Evolutionary conservation across 2,797 vertebrate species (phyloP).

Genomic region (Hapalemur alaotrensis): DNA sequence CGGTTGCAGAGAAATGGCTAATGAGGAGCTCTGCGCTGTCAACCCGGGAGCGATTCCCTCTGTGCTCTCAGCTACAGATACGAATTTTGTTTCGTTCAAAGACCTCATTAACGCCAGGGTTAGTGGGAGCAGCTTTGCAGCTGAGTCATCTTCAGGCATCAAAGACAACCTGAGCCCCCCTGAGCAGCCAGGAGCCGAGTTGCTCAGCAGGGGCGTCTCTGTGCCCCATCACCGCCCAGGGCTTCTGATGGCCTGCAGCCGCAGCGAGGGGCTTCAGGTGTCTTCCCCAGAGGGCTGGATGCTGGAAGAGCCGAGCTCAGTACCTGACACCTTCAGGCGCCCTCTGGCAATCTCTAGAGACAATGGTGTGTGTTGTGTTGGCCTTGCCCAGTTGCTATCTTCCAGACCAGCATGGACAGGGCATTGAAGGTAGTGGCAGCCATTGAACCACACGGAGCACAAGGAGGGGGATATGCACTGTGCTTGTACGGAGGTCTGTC

Average conservation of each 20-base stretch:
- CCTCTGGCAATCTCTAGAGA: background rate
- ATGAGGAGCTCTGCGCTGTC: conserved; percentile 26
- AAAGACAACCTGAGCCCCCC: conserved; percentile 27
- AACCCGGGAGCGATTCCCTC: conserved; percentile 41
- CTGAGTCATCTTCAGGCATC: conserved; percentile 60
- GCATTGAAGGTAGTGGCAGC: background rate
- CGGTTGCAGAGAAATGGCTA: conserved; percentile 43
- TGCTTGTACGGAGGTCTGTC: background rate
- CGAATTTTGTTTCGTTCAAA: conserved; percentile 75
- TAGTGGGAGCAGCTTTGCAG: conserved; percentile 38
- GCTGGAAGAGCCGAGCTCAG: background rate
- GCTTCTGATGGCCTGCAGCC: background rate
- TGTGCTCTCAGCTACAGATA: conserved; percentile 54
- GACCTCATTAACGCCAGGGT: conserved; percentile 59
- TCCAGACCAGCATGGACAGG: background rate
- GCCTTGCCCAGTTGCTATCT: background rate
- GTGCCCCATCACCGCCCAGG: background rate
- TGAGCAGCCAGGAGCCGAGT: background rate
- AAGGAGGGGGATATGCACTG: accelerated
- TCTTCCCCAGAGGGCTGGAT: background rate
- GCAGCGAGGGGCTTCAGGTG: accelerated
- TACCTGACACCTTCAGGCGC: background rate
- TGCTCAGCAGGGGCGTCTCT: background rate
- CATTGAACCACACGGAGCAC: background rate
- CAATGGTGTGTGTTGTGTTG: background rate